These are phyloP conservation scores for Montipora sp. DNA, from an alignment of 64 coral and sea anemone genomes.

Conservation along the genomic window DNA sequence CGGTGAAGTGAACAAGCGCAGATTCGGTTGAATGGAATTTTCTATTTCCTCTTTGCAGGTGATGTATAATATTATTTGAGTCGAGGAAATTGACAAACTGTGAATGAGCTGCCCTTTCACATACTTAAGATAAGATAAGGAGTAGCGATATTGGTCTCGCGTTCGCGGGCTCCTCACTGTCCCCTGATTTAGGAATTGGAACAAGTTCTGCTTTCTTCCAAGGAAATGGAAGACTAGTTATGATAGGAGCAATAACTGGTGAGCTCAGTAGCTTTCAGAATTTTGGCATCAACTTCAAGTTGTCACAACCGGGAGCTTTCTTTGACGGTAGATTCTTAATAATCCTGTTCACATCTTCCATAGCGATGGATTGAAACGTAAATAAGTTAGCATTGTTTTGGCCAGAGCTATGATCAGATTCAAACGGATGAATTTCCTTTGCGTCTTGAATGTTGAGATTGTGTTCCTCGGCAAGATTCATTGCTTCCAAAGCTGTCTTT, in stretches of 20 bases:
- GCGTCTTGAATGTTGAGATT: too few species aligned
- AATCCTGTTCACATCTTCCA: too few species aligned
- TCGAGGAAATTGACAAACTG: background rate
- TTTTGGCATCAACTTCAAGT: background rate
- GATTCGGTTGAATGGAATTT: constrained; percentile 58
- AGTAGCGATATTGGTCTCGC: constrained; percentile 52
- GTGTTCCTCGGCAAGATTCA: background rate
- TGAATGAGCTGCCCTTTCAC: constrained; percentile 16
- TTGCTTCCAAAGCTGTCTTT: too few species aligned
- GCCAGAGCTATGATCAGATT: too few species aligned
- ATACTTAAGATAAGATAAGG: constrained; percentile 41
- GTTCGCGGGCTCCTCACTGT: too few species aligned
- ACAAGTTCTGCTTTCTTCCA: constrained; percentile 19
- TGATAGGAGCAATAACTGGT: constrained; percentile 33
- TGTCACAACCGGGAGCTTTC: too few species aligned
- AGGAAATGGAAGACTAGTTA: constrained; percentile 43
- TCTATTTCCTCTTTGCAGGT: constrained; percentile 20
- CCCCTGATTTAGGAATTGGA: too few species aligned
- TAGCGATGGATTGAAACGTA: too few species aligned
- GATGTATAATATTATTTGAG: background rate
- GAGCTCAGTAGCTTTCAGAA: constrained; percentile 23
- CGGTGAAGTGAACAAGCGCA: constrained; percentile 42
- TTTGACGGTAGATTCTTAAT: too few species aligned
- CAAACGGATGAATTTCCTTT: too few species aligned
- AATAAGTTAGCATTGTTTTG: too few species aligned